Percentiles rank a stretch among this genome's conserved stretches.
phyloP scores from a whole-genome alignment of 37 sponge, comb jelly and placozoan species.

The Diacarnus erythraeanus region DNA sequence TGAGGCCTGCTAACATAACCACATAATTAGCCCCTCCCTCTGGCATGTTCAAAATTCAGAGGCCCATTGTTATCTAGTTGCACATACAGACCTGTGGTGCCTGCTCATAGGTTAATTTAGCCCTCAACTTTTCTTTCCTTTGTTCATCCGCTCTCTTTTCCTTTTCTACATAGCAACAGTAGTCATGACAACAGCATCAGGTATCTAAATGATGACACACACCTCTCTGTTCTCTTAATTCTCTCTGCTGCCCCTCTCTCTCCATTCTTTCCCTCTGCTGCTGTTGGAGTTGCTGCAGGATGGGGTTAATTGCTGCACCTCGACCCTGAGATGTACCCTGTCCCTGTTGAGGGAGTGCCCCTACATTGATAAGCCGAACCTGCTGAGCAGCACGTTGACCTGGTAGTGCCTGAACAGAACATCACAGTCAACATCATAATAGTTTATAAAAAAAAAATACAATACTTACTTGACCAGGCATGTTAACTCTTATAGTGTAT shows the following conservation, averaged over 20 bases:
- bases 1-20: too few relatives aligned
- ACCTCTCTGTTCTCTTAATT: background rate
- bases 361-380: background rate
- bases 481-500: conserved; percentile 1
- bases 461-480: conserved; percentile 7
- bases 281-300: conserved; percentile 7
- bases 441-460: background rate
- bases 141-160: conserved; percentile 7
- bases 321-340: background rate
- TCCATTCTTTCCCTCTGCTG: conserved; percentile 3
- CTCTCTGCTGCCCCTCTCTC: conserved; percentile 2
- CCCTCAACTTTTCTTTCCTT: conserved; percentile 2
- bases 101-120: background rate
- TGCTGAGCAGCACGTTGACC: background rate
- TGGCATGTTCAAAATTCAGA: too few relatives aligned
- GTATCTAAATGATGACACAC: background rate
- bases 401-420: background rate
- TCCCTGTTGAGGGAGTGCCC: background rate
- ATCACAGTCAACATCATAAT: background rate
- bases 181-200: background rate
- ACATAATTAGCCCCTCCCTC: too few relatives aligned
- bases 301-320: background rate
- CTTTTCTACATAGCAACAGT: conserved; percentile 1
- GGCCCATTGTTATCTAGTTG: too few relatives aligned
- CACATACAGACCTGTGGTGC: conserved; percentile 19